Percentiles rank a stretch among this genome's conserved stretches.
These are phyloP conservation scores for Acrobasis consociella DNA, from an alignment of 2,888 invertebrate genomes.

Conservation along the genomic window DNA sequence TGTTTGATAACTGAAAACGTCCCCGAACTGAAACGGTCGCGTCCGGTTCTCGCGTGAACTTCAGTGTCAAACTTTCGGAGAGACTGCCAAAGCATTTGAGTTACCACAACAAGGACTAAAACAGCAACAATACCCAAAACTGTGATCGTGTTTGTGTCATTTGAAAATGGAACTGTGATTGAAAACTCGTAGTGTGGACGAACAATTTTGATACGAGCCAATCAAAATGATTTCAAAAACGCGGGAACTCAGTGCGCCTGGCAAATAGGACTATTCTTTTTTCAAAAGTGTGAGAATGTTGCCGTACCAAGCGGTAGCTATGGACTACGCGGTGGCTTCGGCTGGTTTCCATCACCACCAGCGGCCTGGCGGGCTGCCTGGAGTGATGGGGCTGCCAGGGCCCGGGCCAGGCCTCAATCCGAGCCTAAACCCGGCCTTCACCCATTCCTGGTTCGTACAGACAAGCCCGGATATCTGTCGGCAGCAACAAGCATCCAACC, in stretches of 20 bases:
- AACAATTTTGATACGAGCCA: slow-evolving; percentile 35
- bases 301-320: slow-evolving; percentile 94
- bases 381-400: slow-evolving; percentile 82
- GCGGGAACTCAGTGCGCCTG: slow-evolving; percentile 52
- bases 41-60: slow-evolving; percentile 38
- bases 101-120: slow-evolving; percentile 11
- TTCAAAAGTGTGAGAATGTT: slow-evolving; percentile 83
- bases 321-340: slow-evolving; percentile 89
- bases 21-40: slow-evolving; percentile 43
- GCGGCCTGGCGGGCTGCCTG: slow-evolving; percentile 78
- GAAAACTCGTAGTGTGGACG: slow-evolving; percentile 31
- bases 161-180: slow-evolving; percentile 49
- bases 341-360: slow-evolving; percentile 79
- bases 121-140: slow-evolving; percentile 27
- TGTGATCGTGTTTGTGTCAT: slow-evolving; percentile 38
- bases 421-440: slow-evolving; percentile 88
- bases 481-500: slow-evolving; percentile 89
- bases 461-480: slow-evolving; percentile 95
- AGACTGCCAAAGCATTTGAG: slow-evolving; percentile 1
- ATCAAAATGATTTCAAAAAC: slow-evolving; percentile 47
- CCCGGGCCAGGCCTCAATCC: slow-evolving; percentile 77
- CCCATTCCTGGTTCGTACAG: slow-evolving; percentile 97
- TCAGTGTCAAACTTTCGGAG: slow-evolving; percentile 23
- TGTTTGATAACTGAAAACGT: slow-evolving; percentile 73
- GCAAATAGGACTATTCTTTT: slow-evolving; percentile 45